Evolutionary conservation across 2,113 vertebrate species (phyloP), one percentile per base, ranked within the genome.

Genomic region (Coregonus clupeaformis): DNA sequence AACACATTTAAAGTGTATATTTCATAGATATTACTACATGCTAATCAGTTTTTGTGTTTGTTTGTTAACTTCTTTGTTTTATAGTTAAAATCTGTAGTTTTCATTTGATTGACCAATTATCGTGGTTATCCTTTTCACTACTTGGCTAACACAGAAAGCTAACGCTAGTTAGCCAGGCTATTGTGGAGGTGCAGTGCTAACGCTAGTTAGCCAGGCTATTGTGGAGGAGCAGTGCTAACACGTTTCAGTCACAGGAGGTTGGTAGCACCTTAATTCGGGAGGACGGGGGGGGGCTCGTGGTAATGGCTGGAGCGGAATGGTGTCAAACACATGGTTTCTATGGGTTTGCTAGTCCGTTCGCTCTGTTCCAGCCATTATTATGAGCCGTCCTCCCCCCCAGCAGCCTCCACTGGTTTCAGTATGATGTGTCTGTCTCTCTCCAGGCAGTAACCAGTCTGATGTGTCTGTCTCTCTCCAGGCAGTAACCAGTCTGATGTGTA

Each of bases 161-260:
- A 75, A 55, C 68, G 69, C 72, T n/a, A 14, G 64, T 76, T 85
- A 87, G 86, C 78, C 80, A 88, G 73, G 27, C 81, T 73, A 85
- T n/a, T 25, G 42, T 73, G 59, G 22, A 49, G 4, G 22, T 29
- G 2, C 20, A 4, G 64, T 36, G 49, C n/a, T 89, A 86, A 88
- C 85, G 69, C 72, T n/a, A 14, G 64, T 76, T 85, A 87, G 86
- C 78, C 80, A 69, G 78, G 80, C 86, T 87, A 85, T n/a, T 25
- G 42, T 73, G 59, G 22, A 49, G 4, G 22, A 49, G 2, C 20
- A 4, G 64, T 36, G 49, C n/a, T 89, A 86, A 88, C 85, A 88
- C 86, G 83, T 87, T 89, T 87, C 63, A 85, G 6, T 49, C 60
- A 36, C 36, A 36, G 36, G 7, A 36, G 36, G 36, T 36, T 36